Percentiles rank a stretch among this genome's conserved stretches.
phyloP scores from a whole-genome alignment of 1,140 invertebrate species.

The Plodia interpunctella region DNA sequence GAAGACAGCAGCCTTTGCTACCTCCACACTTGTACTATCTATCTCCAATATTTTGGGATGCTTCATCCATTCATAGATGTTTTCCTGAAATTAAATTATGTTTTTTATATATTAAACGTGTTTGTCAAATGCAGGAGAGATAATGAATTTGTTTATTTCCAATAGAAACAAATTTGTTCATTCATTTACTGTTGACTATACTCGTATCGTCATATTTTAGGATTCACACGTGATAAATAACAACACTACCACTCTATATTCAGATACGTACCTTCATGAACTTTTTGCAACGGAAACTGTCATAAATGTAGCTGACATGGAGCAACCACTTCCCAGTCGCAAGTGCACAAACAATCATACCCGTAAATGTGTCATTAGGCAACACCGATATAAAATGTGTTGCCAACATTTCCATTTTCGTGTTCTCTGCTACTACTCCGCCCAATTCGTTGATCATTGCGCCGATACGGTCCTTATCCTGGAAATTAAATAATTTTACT shows the following conservation, averaged over 20 bases:
- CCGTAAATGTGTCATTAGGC: conserved; percentile 63
- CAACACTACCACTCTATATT: too few relatives aligned
- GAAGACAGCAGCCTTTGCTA: conserved; percentile 58
- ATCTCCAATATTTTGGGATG: conserved; percentile 68
- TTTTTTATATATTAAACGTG: not conserved
- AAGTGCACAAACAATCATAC: conserved; percentile 69
- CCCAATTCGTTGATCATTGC: conserved; percentile 65
- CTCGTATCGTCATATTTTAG: too few relatives aligned
- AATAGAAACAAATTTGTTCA: too few relatives aligned
- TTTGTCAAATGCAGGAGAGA: not conserved
- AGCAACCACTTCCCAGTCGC: conserved; percentile 67
- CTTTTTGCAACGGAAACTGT: conserved; percentile 65
- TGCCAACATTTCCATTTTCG: conserved; percentile 72
- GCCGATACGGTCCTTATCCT: conserved; percentile 59
- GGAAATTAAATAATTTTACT: conserved; percentile 8
- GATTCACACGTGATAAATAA: not conserved
- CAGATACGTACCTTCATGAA: conserved; percentile 56
- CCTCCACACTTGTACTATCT: conserved; percentile 62
- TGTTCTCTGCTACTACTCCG: conserved; percentile 65
- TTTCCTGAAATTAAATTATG: conserved; percentile 46
- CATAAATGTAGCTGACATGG: conserved; percentile 58
- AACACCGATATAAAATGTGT: conserved; percentile 65
- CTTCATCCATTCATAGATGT: conserved; percentile 68
- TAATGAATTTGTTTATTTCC: too few relatives aligned
- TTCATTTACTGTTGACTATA: too few relatives aligned